Percentiles rank a stretch among this genome's conserved stretches.
Evolutionary conservation across 1,140 invertebrate species (phyloP).

Genomic region (Phocides pigmalion): DNA sequence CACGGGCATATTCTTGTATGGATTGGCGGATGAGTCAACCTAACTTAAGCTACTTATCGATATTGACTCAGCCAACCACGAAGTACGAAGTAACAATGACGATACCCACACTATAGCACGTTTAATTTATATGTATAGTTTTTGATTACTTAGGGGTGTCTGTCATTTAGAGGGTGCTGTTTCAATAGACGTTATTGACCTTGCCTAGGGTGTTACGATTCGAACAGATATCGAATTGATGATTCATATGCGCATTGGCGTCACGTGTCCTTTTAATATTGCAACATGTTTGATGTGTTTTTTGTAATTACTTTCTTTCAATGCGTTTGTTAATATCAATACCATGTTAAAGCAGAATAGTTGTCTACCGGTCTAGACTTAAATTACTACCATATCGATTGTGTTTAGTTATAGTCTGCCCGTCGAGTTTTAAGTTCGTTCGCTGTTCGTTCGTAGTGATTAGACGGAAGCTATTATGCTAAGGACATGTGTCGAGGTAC

Average conservation of each 20-base stretch:
- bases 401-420: too few relatives aligned
- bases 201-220: slow-evolving; percentile 18
- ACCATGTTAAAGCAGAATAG: neutral
- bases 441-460: slow-evolving; percentile 14
- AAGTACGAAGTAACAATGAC: slow-evolving; percentile 28
- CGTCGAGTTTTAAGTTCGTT: neutral
- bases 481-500: slow-evolving; percentile 62
- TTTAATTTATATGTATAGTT: slow-evolving; percentile 21
- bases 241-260: slow-evolving; percentile 19
- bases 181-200: slow-evolving; percentile 26
- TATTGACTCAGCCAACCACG: slow-evolving; percentile 61
- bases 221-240: slow-evolving; percentile 15
- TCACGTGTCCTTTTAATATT: slow-evolving; percentile 7
- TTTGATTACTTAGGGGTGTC: slow-evolving; percentile 27
- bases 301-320: neutral
- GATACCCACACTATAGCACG: neutral
- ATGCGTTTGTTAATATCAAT: neutral
- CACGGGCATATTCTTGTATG: slow-evolving; percentile 59
- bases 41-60: slow-evolving; percentile 51
- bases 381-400: too few relatives aligned
- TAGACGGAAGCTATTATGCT: slow-evolving; percentile 47
- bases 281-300: slow-evolving; percentile 3
- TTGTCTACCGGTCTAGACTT: too few relatives aligned
- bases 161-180: slow-evolving; percentile 18
- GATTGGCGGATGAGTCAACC: slow-evolving; percentile 66